A percentile compares a stretch with the other conserved stretches of the same genome.
phyloP scores from a whole-genome alignment of 2,113 vertebrate genomes.

The Cottus gobio region DNA sequence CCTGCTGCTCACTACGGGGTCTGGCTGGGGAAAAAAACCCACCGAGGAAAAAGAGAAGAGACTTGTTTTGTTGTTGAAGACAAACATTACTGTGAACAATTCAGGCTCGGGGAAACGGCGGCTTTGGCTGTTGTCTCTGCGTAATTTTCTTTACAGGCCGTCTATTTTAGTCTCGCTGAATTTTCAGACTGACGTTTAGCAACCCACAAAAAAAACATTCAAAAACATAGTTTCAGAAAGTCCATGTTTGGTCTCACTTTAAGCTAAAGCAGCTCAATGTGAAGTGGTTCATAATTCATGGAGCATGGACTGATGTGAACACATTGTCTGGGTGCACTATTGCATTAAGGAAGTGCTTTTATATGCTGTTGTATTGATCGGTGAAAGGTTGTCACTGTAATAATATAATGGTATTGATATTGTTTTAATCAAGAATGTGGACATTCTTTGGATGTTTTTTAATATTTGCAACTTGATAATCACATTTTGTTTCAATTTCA shows the following conservation, averaged over 20 bases:
- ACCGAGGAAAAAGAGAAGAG: conserved; percentile 68
- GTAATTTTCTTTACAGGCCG: conserved; percentile 68
- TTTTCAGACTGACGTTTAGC: conserved; percentile 49
- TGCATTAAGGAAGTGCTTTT: not conserved
- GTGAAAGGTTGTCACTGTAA: not conserved
- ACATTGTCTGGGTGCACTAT: not conserved
- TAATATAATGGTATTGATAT: not conserved
- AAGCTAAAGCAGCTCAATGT: conserved; percentile 25
- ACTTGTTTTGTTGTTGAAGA: conserved; percentile 77
- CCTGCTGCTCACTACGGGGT: conserved; percentile 83
- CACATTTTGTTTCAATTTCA: not conserved
- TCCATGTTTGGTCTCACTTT: conserved; percentile 43
- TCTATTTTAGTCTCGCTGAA: conserved; percentile 62
- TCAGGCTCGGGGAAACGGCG: conserved; percentile 66
- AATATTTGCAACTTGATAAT: not conserved
- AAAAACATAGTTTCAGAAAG: conserved; percentile 50
- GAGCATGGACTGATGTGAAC: too few species aligned
- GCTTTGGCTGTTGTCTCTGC: conserved; percentile 63
- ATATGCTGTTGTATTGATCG: not conserved
- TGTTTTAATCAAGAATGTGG: not conserved
- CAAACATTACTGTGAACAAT: conserved; percentile 75
- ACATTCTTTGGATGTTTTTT: not conserved
- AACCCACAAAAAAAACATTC: too few species aligned
- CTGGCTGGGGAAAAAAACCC: conserved; percentile 66
- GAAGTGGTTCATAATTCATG: too few species aligned